phyloP scores from a whole-genome alignment of 2,113 vertebrate genomes.

The Eulemur macaco region DNA sequence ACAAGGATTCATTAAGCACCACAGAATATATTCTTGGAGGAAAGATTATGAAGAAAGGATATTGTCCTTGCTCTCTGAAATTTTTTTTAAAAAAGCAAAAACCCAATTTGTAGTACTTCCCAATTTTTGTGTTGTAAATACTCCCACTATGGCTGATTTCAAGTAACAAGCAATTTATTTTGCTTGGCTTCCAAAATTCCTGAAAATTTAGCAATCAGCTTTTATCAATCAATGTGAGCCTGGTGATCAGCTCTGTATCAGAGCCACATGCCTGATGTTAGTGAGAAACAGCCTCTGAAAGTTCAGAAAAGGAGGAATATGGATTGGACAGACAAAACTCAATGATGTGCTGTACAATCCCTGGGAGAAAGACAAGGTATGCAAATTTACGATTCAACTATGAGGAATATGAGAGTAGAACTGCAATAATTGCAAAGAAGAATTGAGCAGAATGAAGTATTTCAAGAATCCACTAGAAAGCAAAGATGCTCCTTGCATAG shows the following conservation, averaged over 20 bases:
- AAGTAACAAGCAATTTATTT: neutral
- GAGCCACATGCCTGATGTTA: neutral
- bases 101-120: neutral
- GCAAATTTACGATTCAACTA: neutral
- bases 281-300: neutral
- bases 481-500: neutral
- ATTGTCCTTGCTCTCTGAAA: neutral
- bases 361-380: neutral
- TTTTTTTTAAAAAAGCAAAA: neutral
- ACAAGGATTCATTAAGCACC: neutral
- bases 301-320: neutral
- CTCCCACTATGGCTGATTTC: neutral
- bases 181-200: neutral
- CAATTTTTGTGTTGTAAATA: neutral
- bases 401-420: neutral
- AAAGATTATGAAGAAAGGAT: neutral
- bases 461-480: neutral
- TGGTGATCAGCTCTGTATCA: neutral
- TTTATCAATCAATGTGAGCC: neutral
- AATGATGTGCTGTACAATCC: neutral
- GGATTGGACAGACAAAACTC: neutral
- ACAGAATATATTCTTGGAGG: neutral
- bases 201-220: neutral
- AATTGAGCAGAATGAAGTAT: neutral
- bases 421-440: neutral